Percentiles rank a stretch among this genome's conserved stretches.
Conservation (phyloP, 2,797 vertebrate genomes). For the Channa striata region DNA sequence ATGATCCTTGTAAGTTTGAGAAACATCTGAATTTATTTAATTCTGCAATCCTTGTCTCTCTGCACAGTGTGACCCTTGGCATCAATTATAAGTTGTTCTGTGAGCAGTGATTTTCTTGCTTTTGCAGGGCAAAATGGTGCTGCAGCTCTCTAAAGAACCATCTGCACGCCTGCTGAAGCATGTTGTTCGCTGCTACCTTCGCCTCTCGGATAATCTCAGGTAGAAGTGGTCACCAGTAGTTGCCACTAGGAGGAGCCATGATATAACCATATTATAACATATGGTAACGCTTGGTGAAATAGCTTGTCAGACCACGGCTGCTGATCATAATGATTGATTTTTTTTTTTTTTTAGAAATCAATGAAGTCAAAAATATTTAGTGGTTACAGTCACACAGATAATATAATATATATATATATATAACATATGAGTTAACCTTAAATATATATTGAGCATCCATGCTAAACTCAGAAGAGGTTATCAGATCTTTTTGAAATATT, state of each 20-base stretch:
- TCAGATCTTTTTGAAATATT: too few relatives aligned
- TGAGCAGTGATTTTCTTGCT: neutral
- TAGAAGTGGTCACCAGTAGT: conserved; percentile 65
- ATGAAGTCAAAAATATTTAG: neutral
- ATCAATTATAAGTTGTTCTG: fast-evolving
- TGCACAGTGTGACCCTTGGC: neutral
- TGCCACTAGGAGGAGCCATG: conserved; percentile 53
- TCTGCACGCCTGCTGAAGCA: conserved; percentile 96
- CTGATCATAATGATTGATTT: neutral
- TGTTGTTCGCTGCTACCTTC: conserved; percentile 97
- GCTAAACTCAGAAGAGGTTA: neutral
- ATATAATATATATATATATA: too few relatives aligned
- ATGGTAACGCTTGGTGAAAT: neutral
- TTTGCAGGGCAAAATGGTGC: conserved; percentile 96
- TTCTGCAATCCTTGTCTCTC: neutral
- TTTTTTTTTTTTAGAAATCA: too few relatives aligned
- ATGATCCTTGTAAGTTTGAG: conserved; percentile 94
- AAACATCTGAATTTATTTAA: neutral
- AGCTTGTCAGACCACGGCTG: neutral
- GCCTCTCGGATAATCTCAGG: conserved; percentile 98
- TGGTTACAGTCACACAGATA: neutral
- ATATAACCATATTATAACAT: neutral
- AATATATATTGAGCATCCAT: neutral
- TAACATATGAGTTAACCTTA: neutral
- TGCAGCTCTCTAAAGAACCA: conserved; percentile 97